Evolutionary conservation across 2,888 invertebrate species (phyloP).

Genomic region (Lutraria lutraria): DNA sequence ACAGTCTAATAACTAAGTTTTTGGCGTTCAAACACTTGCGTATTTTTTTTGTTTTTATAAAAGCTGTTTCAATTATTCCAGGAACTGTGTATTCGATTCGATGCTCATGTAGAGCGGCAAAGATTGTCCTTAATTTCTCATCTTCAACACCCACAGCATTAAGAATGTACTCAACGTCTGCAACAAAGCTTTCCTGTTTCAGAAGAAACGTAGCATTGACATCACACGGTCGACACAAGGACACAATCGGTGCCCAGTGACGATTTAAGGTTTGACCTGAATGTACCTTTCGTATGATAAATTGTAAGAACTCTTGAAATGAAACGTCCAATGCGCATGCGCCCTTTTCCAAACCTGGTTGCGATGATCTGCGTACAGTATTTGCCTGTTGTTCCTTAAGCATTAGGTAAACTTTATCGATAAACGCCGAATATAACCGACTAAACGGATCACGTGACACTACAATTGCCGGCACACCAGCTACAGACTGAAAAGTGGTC

Average conservation of each 20-base stretch:
- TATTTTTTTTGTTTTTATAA: no score
- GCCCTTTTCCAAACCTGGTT: no score
- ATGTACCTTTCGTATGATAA: background rate
- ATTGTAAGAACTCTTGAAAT: slow-evolving; percentile 32
- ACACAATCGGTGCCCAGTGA: slow-evolving; percentile 31
- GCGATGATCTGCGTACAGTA: background rate
- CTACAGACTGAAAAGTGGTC: background rate
- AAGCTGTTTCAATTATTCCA: slow-evolving; percentile 34
- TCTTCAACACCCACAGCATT: slow-evolving; percentile 32
- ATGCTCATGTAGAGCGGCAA: slow-evolving; percentile 29
- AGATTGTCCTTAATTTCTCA: background rate
- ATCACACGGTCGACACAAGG: slow-evolving; percentile 44
- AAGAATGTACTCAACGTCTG: slow-evolving; percentile 34
- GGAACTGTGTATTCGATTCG: slow-evolving; percentile 34
- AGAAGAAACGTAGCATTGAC: slow-evolving; percentile 40
- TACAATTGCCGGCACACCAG: background rate
- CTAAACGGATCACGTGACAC: slow-evolving; percentile 23
- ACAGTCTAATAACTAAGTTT: background rate
- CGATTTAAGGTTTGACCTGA: background rate
- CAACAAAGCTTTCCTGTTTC: slow-evolving; percentile 48
- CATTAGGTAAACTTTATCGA: slow-evolving; percentile 24
- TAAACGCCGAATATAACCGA: slow-evolving; percentile 22
- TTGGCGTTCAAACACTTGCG: background rate
- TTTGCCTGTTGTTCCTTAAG: background rate
- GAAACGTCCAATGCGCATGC: slow-evolving; percentile 9